phyloP scores from a whole-genome alignment of 2,888 invertebrate genomes.

The Macrosoma leucophasiata region DNA sequence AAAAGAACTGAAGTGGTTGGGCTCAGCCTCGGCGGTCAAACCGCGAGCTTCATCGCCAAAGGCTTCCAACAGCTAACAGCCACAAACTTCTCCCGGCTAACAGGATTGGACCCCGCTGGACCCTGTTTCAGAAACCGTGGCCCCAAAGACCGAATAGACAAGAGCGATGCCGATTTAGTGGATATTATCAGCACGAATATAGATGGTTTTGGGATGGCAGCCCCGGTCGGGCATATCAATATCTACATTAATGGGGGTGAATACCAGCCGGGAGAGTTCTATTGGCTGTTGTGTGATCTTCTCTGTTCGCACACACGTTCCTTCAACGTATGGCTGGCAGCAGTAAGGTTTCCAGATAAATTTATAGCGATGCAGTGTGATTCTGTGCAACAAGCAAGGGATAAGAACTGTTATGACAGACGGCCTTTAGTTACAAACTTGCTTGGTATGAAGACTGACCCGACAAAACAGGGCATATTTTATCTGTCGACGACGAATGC shows the following conservation, averaged over 20 bases:
- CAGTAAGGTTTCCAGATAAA: conserved; percentile 24
- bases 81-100: conserved; percentile 22
- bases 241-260: conserved; percentile 36
- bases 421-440: conserved; percentile 30
- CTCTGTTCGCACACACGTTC: conserved; percentile 29
- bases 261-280: conserved; percentile 24
- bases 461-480: conserved; percentile 32
- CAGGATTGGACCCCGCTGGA: conserved; percentile 29
- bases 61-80: conserved; percentile 27
- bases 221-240: conserved; percentile 29
- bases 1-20: conserved; percentile 27
- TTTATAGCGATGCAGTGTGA: conserved; percentile 33
- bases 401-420: conserved; percentile 29
- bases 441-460: conserved; percentile 30
- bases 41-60: conserved; percentile 30
- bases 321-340: conserved; percentile 26
- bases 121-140: conserved; percentile 29
- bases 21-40: conserved; percentile 30
- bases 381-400: conserved; percentile 32
- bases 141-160: conserved; percentile 25
- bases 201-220: conserved; percentile 27
- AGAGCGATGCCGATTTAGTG: conserved; percentile 30
- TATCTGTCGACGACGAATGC: conserved; percentile 33
- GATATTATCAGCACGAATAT: conserved; percentile 26
- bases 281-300: conserved; percentile 21